phyloP scores from a whole-genome alignment of 2,888 invertebrate genomes.

The Chrysopilus asiliformis region DNA sequence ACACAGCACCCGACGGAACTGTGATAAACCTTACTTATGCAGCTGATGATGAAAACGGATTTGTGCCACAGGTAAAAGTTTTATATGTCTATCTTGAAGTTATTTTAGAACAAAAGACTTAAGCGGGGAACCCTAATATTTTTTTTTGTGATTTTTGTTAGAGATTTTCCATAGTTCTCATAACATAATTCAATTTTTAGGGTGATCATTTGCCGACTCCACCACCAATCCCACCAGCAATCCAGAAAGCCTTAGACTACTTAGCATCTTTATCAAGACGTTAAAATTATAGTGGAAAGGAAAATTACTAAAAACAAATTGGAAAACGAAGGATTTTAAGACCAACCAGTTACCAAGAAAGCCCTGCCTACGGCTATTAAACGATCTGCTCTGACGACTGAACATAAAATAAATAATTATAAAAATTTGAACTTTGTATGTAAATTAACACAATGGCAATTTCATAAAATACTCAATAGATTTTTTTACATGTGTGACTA shows the following conservation, averaged over 20 bases:
- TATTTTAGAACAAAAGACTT: too few species aligned
- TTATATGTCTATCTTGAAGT: too few species aligned
- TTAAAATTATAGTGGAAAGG: constrained; percentile 2
- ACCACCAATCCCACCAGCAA: constrained; percentile 62
- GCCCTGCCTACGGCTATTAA: too few species aligned
- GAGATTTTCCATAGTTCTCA: neutral
- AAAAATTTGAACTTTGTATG: too few species aligned
- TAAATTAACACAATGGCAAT: too few species aligned
- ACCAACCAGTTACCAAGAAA: too few species aligned
- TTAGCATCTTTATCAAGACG: constrained; percentile 48
- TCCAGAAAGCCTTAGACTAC: constrained; percentile 59
- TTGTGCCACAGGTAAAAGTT: constrained; percentile 35
- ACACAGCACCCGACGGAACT: constrained; percentile 57
- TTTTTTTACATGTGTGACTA: too few species aligned
- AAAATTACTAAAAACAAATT: too few species aligned
- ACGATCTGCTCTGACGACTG: neutral
- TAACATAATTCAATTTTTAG: too few species aligned
- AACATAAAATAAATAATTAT: constrained; percentile 5
- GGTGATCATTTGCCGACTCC: constrained; percentile 63
- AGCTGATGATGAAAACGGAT: constrained; percentile 59
- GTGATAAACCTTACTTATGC: constrained; percentile 53
- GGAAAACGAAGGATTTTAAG: too few species aligned
- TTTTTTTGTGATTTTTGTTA: constrained; percentile 2
- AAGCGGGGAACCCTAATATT: constrained; percentile 4
- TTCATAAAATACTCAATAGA: too few species aligned